A percentile compares a stretch with the other conserved stretches of the same genome.
Evolutionary conservation across 2,797 vertebrate species (phyloP).

Genomic region (Aplochiton taeniatus): DNA sequence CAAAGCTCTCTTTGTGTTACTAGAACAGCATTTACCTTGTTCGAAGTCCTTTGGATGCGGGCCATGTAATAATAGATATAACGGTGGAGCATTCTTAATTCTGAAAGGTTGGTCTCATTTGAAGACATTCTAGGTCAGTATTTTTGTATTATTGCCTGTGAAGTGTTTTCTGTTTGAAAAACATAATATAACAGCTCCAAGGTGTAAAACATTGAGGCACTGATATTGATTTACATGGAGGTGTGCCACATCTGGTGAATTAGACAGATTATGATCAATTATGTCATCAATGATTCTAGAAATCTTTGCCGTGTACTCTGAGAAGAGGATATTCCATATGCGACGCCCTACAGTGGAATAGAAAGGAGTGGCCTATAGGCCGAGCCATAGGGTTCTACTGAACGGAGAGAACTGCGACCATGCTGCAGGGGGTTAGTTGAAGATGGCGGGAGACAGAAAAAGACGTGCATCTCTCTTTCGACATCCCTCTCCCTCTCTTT

Average conservation of each 20-base stretch:
- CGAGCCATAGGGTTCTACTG: neutral
- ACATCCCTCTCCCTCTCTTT: conserved; percentile 26
- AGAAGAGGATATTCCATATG: too few species aligned
- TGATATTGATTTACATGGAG: too few species aligned
- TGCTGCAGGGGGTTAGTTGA: conserved; percentile 20
- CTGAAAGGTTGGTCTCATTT: neutral
- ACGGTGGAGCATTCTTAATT: conserved; percentile 17
- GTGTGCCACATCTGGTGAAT: too few species aligned
- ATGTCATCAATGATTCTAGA: too few species aligned
- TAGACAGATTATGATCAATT: too few species aligned
- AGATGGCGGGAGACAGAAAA: conserved; percentile 51
- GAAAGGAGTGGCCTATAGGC: conserved; percentile 15
- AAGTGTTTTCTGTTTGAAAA: too few species aligned
- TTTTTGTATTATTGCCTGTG: too few species aligned
- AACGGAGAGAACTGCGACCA: conserved; percentile 32
- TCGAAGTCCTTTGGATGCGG: conserved; percentile 58
- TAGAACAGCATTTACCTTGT: conserved; percentile 55
- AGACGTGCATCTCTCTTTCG: conserved; percentile 51
- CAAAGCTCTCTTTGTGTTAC: conserved; percentile 55
- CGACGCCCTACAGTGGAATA: too few species aligned
- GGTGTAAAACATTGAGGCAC: too few species aligned
- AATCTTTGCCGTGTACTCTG: too few species aligned
- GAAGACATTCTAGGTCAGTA: too few species aligned
- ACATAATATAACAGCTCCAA: too few species aligned
- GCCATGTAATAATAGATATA: conserved; percentile 54